Conservation (phyloP, 2,888 invertebrate genomes). For the Vesta saturnalis region DNA sequence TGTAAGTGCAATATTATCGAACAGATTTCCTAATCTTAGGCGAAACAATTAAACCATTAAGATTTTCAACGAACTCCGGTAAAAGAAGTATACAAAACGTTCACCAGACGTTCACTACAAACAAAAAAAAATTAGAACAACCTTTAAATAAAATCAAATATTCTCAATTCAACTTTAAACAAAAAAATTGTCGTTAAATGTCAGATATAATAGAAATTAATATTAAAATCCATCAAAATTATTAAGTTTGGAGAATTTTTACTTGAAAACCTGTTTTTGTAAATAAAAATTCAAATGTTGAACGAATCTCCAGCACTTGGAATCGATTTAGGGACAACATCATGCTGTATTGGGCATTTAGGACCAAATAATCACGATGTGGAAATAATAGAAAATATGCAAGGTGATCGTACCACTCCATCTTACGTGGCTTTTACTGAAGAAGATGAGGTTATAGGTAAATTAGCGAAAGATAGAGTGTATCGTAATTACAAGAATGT, state of each 20-base stretch:
- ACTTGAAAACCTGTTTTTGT: not conserved
- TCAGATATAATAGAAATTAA: not conserved
- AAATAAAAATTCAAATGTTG: constrained; percentile 13
- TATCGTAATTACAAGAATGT: constrained; percentile 30
- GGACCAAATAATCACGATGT: constrained; percentile 18
- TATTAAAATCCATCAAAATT: constrained; percentile 7
- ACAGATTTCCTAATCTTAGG: no score
- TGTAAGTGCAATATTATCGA: no score
- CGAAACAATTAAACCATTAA: no score
- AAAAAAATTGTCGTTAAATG: not conserved
- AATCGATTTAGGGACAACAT: constrained; percentile 40
- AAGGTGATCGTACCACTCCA: constrained; percentile 33
- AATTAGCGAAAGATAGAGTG: constrained; percentile 29
- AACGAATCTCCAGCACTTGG: constrained; percentile 21
- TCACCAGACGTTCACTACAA: no score
- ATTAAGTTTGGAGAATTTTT: not conserved
- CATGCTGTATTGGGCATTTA: constrained; percentile 31
- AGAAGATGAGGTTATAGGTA: constrained; percentile 27
- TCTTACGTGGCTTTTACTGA: constrained; percentile 35
- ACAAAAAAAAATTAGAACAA: not conserved
- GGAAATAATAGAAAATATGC: constrained; percentile 30
- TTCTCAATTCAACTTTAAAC: not conserved
- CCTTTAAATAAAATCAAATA: not conserved
- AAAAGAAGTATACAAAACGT: no score
- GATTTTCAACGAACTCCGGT: no score